These are phyloP conservation scores for Aphelocoma californica DNA, from an alignment of 2,797 vertebrate species.

Conservation along the genomic window DNA sequence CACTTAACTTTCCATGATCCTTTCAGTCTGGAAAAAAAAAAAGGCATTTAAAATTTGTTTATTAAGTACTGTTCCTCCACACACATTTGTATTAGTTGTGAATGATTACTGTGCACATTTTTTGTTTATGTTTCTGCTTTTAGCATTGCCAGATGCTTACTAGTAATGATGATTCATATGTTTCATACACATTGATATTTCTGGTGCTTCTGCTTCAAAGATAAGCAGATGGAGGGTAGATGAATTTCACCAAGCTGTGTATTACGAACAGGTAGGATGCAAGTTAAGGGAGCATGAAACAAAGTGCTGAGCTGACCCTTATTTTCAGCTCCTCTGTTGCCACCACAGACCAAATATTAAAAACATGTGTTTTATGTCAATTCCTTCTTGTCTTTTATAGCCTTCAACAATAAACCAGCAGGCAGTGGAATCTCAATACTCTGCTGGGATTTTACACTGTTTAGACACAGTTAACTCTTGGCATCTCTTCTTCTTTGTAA, in stretches of 20 bases:
- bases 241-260: neutral
- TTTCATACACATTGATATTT: neutral
- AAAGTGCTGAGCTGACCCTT: neutral
- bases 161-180: neutral
- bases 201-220: neutral
- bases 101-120: neutral
- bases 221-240: neutral
- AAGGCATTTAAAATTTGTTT: neutral
- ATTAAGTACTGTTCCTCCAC: neutral
- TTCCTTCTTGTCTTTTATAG: neutral
- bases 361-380: neutral
- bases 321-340: neutral
- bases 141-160: neutral
- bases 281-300: neutral
- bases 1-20: neutral
- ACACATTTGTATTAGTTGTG: neutral
- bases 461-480: neutral
- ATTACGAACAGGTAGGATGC: neutral
- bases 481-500: neutral
- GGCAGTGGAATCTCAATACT: neutral
- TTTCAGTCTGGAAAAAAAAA: neutral
- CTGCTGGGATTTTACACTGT: neutral
- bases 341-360: neutral
- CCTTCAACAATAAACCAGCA: conserved; percentile 10
- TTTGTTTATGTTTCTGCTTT: neutral